Percentiles rank a stretch among this genome's conserved stretches.
Evolutionary conservation across 2,888 invertebrate genomes (phyloP).

Genomic region (Ormyrus labotus): DNA sequence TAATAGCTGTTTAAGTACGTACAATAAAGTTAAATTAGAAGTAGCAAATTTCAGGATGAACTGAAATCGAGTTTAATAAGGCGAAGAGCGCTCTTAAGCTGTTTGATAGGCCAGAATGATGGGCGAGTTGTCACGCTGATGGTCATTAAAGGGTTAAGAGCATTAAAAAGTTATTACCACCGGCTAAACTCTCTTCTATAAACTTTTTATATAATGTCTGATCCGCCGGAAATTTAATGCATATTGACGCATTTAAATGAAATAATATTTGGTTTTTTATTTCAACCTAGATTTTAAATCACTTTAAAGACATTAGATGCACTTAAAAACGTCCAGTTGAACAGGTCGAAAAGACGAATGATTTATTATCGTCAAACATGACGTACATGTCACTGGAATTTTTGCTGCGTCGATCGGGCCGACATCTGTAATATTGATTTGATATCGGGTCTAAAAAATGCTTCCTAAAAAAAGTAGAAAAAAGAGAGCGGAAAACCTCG

Average conservation of each 20-base stretch:
- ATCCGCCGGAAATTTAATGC: constrained; percentile 23
- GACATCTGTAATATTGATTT: constrained; percentile 22
- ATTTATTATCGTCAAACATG: constrained; percentile 26
- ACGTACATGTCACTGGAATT: neutral
- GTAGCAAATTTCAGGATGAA: constrained; percentile 41
- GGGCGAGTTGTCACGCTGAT: constrained; percentile 42
- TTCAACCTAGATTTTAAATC: no score
- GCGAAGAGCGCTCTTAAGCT: constrained; percentile 34
- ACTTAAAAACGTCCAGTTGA: no score
- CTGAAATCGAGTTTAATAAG: constrained; percentile 48
- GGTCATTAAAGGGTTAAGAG: constrained; percentile 42
- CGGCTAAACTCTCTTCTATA: constrained; percentile 23
- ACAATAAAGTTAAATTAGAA: constrained; percentile 52
- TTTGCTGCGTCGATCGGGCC: neutral
- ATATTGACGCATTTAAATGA: constrained; percentile 5
- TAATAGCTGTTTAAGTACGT: constrained; percentile 36
- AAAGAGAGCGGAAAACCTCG: neutral
- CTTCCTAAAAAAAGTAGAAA: neutral
- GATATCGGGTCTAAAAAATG: constrained; percentile 24
- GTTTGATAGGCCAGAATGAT: constrained; percentile 42
- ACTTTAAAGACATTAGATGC: no score
- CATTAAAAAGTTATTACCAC: constrained; percentile 50
- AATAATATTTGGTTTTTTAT: no score
- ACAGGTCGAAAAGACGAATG: no score
- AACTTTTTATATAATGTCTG: constrained; percentile 22